Percentiles rank a stretch among this genome's conserved stretches.
These are phyloP conservation scores for Sinelater perroti DNA, from an alignment of 2,888 invertebrate genomes.

Conservation along the genomic window DNA sequence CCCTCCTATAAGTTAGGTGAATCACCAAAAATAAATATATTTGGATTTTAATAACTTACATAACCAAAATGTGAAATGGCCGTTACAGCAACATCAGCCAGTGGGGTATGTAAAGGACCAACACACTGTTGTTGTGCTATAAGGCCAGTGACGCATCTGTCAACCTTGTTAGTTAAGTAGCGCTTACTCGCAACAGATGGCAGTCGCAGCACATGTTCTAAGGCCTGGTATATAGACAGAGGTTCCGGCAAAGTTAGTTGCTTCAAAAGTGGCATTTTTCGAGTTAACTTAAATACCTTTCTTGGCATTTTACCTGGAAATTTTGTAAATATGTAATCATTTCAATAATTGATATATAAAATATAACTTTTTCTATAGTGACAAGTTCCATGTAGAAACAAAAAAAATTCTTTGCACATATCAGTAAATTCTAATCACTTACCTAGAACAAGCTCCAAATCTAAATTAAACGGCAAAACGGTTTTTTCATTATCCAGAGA, in stretches of 20 bases:
- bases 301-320: conserved; percentile 80
- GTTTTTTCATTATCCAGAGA: conserved; percentile 71
- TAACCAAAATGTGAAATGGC: conserved; percentile 85
- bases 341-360: background rate
- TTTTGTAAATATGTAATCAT: no score
- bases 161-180: conserved; percentile 95
- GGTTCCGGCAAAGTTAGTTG: conserved; percentile 59
- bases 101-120: conserved; percentile 94
- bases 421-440: conserved; percentile 37
- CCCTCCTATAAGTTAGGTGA: conserved; percentile 75
- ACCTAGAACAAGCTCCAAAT: conserved; percentile 88
- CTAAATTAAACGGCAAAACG: conserved; percentile 83
- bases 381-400: no score
- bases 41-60: conserved; percentile 59
- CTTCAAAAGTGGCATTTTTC: conserved; percentile 49
- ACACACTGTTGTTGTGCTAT: conserved; percentile 98
- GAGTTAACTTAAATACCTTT: conserved; percentile 68
- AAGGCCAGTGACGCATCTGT: conserved; percentile 93
- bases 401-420: background rate
- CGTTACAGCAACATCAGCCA: conserved; percentile 92
- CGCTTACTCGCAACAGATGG: conserved; percentile 95
- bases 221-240: conserved; percentile 72
- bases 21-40: no score
- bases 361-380: no score
- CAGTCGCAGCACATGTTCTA: conserved; percentile 83